Evolutionary conservation across 2,113 vertebrate species (phyloP), one percentile per base, ranked within the genome.

Genomic region (Haemorhous mexicanus): DNA sequence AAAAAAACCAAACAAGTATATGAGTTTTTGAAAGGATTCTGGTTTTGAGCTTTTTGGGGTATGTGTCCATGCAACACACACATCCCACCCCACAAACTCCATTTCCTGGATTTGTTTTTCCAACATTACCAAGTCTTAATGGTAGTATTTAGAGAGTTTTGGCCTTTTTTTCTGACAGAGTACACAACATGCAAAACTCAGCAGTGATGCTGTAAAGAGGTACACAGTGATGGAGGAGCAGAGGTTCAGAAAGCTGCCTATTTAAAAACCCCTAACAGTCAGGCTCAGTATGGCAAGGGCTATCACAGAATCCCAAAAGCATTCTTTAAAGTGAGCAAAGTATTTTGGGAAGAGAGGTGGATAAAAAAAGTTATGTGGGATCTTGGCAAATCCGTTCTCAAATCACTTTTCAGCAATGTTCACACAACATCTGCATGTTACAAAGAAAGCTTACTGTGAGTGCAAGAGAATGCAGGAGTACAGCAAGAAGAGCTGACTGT

Each of bases 81-180:
- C 6, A 6, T 1, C 9, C 4, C 14, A 68, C 6, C 9, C 10
- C 26, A 17, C 16, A 26, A 4, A 27, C 2, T 2, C 8, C 17
- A 27, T 56, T 46, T 26, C 27, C 43, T 72, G 32, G 11, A 58
- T 53, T 69, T 33, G 6, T 23, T 68, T 80, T 55, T n/a, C 58
- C 5, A 14, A 13, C 1, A 52, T 52, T 43, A 56, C 7, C 7
- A 63, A 66, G 4, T 10, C 35, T 32, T 35, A 46, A 32, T 11
- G 19, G 15, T 16, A 77, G 17, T 3, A 58, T 28, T 13, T 1
- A 2, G 41, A 32, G 5, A 55, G 66, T 47, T 90, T 49, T 15
- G 32, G 52, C 11, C 41, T 41, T 62, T 56, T 73, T 58, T 35
- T 63, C 39, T 64, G 28, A 32, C 30, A 39, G 19, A 5, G 4